phyloP scores from a whole-genome alignment of 2,797 vertebrate genomes.

The Tangara arthus region DNA sequence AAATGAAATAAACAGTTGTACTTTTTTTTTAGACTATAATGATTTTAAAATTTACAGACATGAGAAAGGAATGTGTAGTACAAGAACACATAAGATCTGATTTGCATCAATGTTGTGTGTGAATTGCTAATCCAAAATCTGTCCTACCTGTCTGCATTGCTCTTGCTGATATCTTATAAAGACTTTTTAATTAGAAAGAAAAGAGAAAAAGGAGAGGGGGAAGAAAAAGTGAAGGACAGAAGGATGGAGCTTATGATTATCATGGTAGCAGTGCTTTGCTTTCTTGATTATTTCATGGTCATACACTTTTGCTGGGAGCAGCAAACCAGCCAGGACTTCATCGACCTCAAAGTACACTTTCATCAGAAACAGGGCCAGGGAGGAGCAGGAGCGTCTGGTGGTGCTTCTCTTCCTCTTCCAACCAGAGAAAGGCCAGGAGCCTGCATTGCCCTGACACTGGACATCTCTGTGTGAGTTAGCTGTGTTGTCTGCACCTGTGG shows the following conservation, averaged over 20 bases:
- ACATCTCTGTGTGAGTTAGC: background rate
- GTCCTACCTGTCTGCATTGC: background rate
- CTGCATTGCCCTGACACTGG: background rate
- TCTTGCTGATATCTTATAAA: background rate
- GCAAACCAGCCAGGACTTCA: background rate
- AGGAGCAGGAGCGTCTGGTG: background rate
- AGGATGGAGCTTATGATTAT: background rate
- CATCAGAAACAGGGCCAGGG: background rate
- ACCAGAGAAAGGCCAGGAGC: background rate
- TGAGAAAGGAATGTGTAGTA: background rate
- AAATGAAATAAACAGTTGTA: background rate
- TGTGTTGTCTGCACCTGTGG: background rate
- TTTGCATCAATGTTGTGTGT: background rate
- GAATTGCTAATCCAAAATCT: background rate
- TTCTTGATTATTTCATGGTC: background rate
- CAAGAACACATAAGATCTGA: background rate
- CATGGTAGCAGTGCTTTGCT: background rate
- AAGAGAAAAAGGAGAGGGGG: fast-evolving
- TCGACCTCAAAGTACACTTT: background rate
- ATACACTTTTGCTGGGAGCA: background rate
- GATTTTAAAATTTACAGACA: background rate
- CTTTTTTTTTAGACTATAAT: background rate
- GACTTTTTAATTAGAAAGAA: background rate
- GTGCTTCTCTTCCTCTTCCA: background rate
- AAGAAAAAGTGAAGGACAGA: background rate